These are phyloP conservation scores for Microtus ochrogaster DNA, from an alignment of 2,113 vertebrate species.

Conservation along the genomic window DNA sequence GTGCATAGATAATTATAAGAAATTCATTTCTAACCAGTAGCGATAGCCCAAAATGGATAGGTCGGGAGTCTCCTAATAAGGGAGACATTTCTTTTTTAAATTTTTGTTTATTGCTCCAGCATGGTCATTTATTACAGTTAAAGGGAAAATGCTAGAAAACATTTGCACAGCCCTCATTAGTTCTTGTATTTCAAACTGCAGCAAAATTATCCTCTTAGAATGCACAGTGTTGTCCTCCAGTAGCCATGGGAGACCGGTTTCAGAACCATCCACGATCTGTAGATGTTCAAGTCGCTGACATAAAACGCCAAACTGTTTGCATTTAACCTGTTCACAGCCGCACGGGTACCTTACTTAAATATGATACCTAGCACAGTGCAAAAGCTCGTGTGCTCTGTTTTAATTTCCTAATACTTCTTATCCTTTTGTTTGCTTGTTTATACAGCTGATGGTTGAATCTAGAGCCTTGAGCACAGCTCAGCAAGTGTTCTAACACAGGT, in stretches of 20 bases:
- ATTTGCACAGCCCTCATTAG: constrained; percentile 15
- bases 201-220: not conserved
- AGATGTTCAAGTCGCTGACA: not conserved
- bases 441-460: not conserved
- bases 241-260: not conserved
- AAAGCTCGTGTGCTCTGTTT: not conserved
- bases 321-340: too few relatives aligned
- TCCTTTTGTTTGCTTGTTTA: not conserved
- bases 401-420: not conserved
- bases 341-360: not conserved
- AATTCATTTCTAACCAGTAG: not conserved
- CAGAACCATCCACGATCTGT: not conserved
- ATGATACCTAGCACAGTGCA: not conserved
- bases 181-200: not conserved
- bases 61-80: not conserved
- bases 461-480: not conserved
- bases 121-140: constrained; percentile 38
- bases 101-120: constrained; percentile 22
- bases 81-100: not conserved
- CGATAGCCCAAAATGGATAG: not conserved
- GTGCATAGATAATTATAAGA: not conserved
- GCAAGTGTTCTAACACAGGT: not conserved
- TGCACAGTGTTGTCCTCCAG: not conserved
- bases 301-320: not conserved
- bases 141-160: constrained; percentile 37